Conservation (phyloP, 2,888 invertebrate species). For the Parelbella ahira region DNA sequence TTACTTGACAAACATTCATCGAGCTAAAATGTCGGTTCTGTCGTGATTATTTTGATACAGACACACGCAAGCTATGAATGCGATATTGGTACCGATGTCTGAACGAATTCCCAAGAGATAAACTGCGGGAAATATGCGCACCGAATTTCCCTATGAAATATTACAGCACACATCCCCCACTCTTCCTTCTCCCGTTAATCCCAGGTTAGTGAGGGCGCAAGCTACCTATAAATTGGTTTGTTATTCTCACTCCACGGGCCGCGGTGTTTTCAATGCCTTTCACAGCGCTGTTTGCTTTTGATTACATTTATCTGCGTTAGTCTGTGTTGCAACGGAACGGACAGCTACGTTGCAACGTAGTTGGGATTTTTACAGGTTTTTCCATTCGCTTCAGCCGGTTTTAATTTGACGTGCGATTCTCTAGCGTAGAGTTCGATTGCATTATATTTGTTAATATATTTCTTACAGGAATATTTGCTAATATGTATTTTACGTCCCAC, state of each 20-base stretch:
- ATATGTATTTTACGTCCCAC: no score
- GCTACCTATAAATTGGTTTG: constrained; percentile 22
- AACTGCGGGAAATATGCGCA: constrained; percentile 37
- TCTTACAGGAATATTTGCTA: no score
- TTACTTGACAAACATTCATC: no score
- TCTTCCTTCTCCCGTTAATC: constrained; percentile 10
- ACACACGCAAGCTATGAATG: no score
- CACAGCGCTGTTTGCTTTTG: constrained; percentile 25
- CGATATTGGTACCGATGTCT: no score
- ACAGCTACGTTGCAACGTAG: constrained; percentile 1
- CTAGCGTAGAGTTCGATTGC: neutral
- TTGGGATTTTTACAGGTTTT: constrained; percentile 14
- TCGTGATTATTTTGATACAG: no score
- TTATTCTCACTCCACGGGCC: constrained; percentile 19
- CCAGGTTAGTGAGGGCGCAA: constrained; percentile 16
- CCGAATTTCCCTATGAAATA: constrained; percentile 55
- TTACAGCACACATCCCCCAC: no score
- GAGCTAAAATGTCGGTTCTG: no score
- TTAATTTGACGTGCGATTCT: constrained; percentile 17
- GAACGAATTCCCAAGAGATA: no score
- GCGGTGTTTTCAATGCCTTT: constrained; percentile 24
- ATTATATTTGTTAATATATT: constrained; percentile 5
- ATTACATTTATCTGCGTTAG: constrained; percentile 26
- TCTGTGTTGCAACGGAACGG: constrained; percentile 19
- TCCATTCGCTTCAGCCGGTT: constrained; percentile 8